phyloP scores from a whole-genome alignment of 1,140 invertebrate species.

The Heliconius melpomene region DNA sequence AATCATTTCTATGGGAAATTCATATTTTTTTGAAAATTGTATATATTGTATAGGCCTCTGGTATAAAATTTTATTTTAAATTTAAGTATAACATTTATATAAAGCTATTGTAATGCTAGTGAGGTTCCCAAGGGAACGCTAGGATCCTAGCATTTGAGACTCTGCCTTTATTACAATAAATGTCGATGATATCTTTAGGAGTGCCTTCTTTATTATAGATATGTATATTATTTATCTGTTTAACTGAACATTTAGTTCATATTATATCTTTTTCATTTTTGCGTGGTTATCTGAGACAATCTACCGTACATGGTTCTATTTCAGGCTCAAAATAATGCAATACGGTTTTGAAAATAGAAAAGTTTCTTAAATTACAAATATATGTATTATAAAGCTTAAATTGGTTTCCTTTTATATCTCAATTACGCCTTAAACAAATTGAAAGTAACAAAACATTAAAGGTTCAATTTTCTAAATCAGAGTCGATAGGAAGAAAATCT shows the following conservation, averaged over 20 bases:
- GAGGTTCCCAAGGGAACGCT: background rate
- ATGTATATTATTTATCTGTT: background rate
- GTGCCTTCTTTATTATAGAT: no score
- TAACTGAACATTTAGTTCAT: no score
- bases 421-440: background rate
- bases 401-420: no score
- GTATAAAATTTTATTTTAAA: background rate
- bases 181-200: background rate
- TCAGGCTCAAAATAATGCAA: no score
- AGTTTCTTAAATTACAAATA: no score
- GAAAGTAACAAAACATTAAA: background rate
- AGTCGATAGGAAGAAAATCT: background rate
- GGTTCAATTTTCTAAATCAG: background rate
- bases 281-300: no score
- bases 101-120: background rate
- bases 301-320: no score
- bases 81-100: background rate
- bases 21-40: background rate
- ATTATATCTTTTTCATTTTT: no score
- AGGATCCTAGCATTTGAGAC: background rate
- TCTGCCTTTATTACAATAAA: background rate
- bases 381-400: no score
- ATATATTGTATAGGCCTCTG: background rate
- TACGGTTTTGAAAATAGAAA: no score
- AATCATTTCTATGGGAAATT: no score